A percentile compares a stretch with the other conserved stretches of the same genome.
Conservation (phyloP, 2,797 vertebrate genomes). For the Harpagifer antarcticus region DNA sequence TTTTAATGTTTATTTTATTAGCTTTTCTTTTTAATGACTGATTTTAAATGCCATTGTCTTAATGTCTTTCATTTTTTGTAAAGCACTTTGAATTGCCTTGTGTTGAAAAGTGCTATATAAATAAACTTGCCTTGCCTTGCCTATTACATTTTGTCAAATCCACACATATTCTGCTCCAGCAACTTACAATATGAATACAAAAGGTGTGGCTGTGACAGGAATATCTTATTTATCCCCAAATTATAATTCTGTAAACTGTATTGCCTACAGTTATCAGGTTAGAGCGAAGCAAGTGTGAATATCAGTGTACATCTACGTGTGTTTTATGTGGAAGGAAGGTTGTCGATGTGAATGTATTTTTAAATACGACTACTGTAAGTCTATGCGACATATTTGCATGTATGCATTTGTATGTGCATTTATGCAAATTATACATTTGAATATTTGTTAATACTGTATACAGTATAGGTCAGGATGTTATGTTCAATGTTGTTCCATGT, state of each 20-base stretch:
- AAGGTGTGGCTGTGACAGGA: constrained; percentile 20
- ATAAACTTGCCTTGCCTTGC: too few species aligned
- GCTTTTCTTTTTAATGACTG: too few species aligned
- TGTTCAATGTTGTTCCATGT: neutral
- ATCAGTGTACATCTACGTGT: constrained; percentile 19
- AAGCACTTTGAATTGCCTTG: too few species aligned
- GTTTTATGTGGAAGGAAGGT: neutral
- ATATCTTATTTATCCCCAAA: constrained; percentile 57
- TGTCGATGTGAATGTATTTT: constrained; percentile 49
- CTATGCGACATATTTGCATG: constrained; percentile 4
- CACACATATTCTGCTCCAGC: constrained; percentile 3
- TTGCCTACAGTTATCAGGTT: constrained; percentile 55
- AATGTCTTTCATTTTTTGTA: too few species aligned
- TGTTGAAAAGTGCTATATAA: too few species aligned
- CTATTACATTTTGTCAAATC: constrained; percentile 28
- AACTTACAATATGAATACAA: constrained; percentile 23
- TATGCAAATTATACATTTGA: constrained; percentile 27
- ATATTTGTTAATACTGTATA: neutral
- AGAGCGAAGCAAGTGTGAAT: constrained; percentile 25
- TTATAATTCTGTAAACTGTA: constrained; percentile 49
- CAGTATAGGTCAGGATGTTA: too few species aligned
- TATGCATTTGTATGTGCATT: constrained; percentile 18
- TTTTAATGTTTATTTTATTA: too few species aligned
- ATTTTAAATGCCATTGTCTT: too few species aligned
- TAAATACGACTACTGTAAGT: constrained; percentile 39